A percentile compares a stretch with the other conserved stretches of the same genome.
These are phyloP conservation scores for Ciona savignyi DNA, from an alignment of 23 tunicate genomes.

Conservation along the genomic window DNA sequence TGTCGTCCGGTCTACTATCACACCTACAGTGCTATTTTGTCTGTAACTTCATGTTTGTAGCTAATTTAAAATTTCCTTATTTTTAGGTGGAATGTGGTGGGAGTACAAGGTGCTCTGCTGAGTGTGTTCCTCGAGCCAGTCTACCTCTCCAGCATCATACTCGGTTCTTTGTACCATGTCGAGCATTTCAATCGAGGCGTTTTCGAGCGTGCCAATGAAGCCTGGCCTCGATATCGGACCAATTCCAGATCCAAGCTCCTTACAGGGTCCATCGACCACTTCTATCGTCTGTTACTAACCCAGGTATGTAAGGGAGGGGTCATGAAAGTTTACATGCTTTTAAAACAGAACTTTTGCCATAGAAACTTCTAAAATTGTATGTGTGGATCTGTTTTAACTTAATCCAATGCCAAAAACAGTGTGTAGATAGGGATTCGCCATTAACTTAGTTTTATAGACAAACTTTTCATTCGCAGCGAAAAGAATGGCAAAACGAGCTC, in stretches of 20 bases:
- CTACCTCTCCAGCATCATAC: conserved; percentile 60
- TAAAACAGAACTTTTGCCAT: no score
- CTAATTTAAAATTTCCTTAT: conserved; percentile 7
- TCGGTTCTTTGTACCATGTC: conserved; percentile 74
- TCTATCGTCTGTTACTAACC: conserved; percentile 48
- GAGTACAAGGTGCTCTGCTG: conserved; percentile 83
- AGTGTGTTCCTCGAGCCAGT: conserved; percentile 68
- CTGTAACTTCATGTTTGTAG: not conserved
- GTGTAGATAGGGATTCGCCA: not conserved
- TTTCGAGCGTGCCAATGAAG: conserved; percentile 42
- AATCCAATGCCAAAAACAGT: no score
- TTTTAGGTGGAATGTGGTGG: conserved; percentile 76
- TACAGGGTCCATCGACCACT: conserved; percentile 51
- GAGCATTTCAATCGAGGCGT: conserved; percentile 62
- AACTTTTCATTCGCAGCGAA: conserved; percentile 12
- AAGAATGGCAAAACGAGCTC: conserved; percentile 61
- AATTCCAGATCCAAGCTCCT: not conserved
- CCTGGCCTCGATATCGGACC: conserved; percentile 19
- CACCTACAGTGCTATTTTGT: not conserved
- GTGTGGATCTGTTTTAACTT: no score
- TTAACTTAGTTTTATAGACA: not conserved
- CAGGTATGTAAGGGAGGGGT: conserved; percentile 18
- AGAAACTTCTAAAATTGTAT: no score
- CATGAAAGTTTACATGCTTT: not conserved
- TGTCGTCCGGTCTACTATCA: no score